Evolutionary conservation across 1,140 invertebrate genomes (phyloP).

Genomic region (Drosophila tropicalis): DNA sequence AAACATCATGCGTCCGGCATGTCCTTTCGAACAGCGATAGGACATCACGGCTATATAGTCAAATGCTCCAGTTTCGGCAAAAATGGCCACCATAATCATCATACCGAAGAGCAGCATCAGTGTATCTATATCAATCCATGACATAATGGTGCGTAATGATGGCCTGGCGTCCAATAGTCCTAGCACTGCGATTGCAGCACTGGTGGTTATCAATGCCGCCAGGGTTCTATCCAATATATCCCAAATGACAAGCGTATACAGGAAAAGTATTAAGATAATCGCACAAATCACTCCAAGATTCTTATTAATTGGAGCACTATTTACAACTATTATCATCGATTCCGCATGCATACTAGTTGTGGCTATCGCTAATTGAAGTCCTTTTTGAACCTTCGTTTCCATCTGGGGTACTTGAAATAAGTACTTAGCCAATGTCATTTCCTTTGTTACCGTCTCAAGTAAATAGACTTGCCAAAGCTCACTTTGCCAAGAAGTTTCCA

Average conservation of each 20-base stretch:
- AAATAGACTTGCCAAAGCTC: not conserved
- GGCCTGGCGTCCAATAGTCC: constrained; percentile 89
- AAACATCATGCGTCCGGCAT: constrained; percentile 91
- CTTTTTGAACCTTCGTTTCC: too few species aligned
- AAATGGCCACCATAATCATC: constrained; percentile 93
- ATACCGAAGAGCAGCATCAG: constrained; percentile 92
- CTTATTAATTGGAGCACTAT: constrained; percentile 10
- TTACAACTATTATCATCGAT: constrained; percentile 23
- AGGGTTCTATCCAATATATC: constrained; percentile 91
- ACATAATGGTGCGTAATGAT: constrained; percentile 87
- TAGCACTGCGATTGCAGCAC: constrained; percentile 88
- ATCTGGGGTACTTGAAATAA: not conserved
- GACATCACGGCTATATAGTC: constrained; percentile 88
- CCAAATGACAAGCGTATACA: constrained; percentile 93
- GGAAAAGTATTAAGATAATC: constrained; percentile 86
- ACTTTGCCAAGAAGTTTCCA: not conserved
- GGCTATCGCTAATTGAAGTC: not conserved
- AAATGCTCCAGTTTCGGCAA: constrained; percentile 93
- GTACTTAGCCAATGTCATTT: not conserved
- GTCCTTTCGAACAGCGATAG: constrained; percentile 88
- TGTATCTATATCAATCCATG: constrained; percentile 94
- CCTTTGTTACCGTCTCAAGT: not conserved
- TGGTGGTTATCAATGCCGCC: constrained; percentile 90
- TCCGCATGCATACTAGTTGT: not conserved
- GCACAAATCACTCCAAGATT: constrained; percentile 87